phyloP scores from a whole-genome alignment of 2,797 vertebrate species.

The Cossypha polioptera region DNA sequence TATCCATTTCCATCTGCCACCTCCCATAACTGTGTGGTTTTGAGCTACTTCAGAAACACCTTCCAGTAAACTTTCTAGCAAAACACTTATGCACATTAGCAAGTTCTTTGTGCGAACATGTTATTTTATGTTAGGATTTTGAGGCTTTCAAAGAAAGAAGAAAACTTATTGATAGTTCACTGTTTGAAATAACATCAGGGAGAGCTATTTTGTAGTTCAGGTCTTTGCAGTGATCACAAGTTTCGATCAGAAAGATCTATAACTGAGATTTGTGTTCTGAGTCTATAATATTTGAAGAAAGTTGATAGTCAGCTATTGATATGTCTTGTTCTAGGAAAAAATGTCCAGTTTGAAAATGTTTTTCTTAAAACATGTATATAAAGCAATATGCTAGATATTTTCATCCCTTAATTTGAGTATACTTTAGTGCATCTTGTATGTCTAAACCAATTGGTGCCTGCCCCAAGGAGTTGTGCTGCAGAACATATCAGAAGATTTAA shows the following conservation, averaged over 20 bases:
- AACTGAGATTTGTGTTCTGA: neutral
- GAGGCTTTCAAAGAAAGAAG: neutral
- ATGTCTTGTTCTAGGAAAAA: neutral
- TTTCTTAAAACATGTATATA: neutral
- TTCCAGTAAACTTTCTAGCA: neutral
- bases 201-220: neutral
- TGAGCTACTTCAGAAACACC: neutral
- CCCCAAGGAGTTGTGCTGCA: neutral
- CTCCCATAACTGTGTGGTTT: neutral
- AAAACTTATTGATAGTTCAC: neutral
- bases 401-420: neutral
- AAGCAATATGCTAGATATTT: neutral
- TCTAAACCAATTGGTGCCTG: rapidly evolving
- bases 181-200: neutral
- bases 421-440: neutral
- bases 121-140: neutral
- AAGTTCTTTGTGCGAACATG: neutral
- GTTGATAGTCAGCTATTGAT: neutral
- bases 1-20: neutral
- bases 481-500: neutral
- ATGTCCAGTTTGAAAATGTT: neutral
- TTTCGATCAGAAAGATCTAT: neutral
- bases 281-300: neutral
- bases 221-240: neutral
- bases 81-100: neutral